Base-by-base conservation (phyloP, 92 coral and sea anemone species). In the Bergia puertoricense region DNA sequence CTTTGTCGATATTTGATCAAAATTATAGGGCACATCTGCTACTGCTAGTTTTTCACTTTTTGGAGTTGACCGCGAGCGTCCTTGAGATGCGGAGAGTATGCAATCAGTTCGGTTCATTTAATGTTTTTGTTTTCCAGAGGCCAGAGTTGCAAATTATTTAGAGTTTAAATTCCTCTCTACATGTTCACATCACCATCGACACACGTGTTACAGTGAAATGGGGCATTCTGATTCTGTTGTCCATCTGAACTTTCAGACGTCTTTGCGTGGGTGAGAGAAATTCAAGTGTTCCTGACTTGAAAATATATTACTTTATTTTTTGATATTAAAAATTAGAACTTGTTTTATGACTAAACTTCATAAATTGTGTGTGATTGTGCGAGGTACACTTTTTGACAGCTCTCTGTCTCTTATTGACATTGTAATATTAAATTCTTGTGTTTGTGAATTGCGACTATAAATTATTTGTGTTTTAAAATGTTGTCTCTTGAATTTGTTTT, bases 401-500 rank as follows among this genome's bases (percentile, higher is more conserved):
- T 84, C 30, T 40, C 42, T 74, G 46, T 8, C n/a, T 45, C 44
- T 51, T 4, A 16, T 62, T 62, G 69, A 18, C 3, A 62, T 76
- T 75, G 51, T 75, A 45, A 4, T n/a, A 14, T 76, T 15, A 23
- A 15, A 74, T 41, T 40, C n/a, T 54, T 54, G 16, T 37, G 76
- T 22, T 74, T 72, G 76, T 15, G 20, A 39, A 45, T 42, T 45
- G 79, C 51, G 50, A 9, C 20, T 13, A 30, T 30, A 30, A 30
- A 30, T 30, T 30, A 36, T 80, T 81, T 54, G 23, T 36, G 36
- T 40, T 50, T 30, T 30, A 30, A 30, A 22, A 62, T 72, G 42
- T 80, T 74, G 65, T 85, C 71, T 43, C 72, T 76, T 80, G 22
- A 48, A 67, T 66, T 65, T n/a, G 57, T 88, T 81, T 74, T 79